Evolutionary conservation across 2,888 invertebrate species (phyloP).

Genomic region (Drosophila greeni): DNA sequence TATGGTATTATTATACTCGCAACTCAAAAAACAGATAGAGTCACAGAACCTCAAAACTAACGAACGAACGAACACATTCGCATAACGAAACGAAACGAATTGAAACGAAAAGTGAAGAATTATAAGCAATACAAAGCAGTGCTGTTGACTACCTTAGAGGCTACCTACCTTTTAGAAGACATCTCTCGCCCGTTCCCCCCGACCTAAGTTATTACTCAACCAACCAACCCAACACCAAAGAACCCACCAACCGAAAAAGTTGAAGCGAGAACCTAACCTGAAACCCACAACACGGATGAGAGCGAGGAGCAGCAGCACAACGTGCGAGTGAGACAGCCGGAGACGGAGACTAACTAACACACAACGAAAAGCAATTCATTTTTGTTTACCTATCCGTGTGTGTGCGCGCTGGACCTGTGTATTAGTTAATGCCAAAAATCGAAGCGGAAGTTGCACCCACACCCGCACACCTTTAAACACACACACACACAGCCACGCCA

Average conservation of each 20-base stretch:
- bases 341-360: constrained; percentile 46
- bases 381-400: constrained; percentile 54
- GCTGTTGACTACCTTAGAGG: constrained; percentile 69
- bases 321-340: constrained; percentile 52
- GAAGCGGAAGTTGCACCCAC: constrained; percentile 62
- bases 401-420: constrained; percentile 47
- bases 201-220: constrained; percentile 50
- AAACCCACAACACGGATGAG: constrained; percentile 14
- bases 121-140: constrained; percentile 67
- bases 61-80: constrained; percentile 5
- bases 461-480: constrained; percentile 14
- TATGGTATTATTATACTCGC: constrained; percentile 67
- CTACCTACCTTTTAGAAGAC: constrained; percentile 53
- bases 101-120: constrained; percentile 43
- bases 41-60: constrained; percentile 52
- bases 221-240: constrained; percentile 49
- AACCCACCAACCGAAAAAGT: constrained; percentile 33
- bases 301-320: constrained; percentile 12
- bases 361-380: constrained; percentile 72
- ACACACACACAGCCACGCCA: constrained; percentile 7
- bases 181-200: constrained; percentile 32
- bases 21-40: constrained; percentile 50
- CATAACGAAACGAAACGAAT: constrained; percentile 23
- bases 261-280: constrained; percentile 27
- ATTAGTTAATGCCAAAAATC: constrained; percentile 70